Percentiles rank a stretch among this genome's conserved stretches.
Conservation (phyloP, 2,797 vertebrate genomes). For the Buceros bicornis region DNA sequence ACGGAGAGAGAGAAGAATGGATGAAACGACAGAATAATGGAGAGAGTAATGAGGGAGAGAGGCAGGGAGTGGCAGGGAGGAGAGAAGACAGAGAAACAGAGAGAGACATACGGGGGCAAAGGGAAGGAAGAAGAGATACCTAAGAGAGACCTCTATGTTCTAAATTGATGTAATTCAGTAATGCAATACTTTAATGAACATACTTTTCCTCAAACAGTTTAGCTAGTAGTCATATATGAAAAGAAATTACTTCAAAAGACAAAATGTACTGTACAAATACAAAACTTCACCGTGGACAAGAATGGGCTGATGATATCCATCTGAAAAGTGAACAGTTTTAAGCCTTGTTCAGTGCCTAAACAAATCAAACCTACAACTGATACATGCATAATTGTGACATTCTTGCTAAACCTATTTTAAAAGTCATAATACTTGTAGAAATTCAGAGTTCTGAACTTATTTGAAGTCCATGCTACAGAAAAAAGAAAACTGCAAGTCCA, state of each 20-base stretch:
- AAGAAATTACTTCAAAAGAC: neutral
- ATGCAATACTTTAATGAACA: neutral
- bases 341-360: neutral
- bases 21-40: neutral
- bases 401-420: neutral
- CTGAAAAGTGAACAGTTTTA: neutral
- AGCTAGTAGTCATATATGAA: neutral
- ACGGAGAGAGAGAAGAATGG: neutral
- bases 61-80: rapidly evolving
- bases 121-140: neutral
- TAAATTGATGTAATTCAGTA: neutral
- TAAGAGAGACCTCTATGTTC: neutral
- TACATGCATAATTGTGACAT: neutral
- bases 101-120: neutral
- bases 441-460: neutral
- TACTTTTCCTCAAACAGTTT: neutral
- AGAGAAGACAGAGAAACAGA: neutral
- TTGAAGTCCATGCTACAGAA: neutral
- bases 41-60: neutral
- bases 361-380: neutral
- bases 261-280: neutral
- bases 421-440: neutral
- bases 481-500: neutral
- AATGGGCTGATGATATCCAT: neutral
- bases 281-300: neutral